These are phyloP conservation scores for Ricordea florida DNA, from an alignment of 92 coral and sea anemone genomes.

Conservation along the genomic window DNA sequence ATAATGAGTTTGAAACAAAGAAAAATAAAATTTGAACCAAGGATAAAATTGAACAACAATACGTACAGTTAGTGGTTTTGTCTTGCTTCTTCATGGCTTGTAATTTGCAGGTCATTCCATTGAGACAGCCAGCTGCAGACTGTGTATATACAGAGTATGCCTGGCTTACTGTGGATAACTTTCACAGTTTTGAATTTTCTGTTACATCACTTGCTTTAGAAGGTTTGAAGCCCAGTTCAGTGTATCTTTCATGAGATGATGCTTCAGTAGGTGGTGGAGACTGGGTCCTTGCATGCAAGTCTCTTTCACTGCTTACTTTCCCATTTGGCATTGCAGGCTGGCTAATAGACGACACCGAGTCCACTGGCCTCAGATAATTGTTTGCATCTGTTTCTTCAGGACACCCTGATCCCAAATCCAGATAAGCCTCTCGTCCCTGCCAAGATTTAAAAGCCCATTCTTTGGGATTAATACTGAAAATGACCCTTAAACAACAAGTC, in stretches of 20 bases:
- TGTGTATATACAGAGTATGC: too few relatives aligned
- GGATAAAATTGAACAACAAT: too few relatives aligned
- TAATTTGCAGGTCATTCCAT: too few relatives aligned
- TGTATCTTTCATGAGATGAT: slow-evolving; percentile 18
- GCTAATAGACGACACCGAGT: background rate
- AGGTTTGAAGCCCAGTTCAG: slow-evolving; percentile 38
- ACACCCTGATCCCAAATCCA: background rate
- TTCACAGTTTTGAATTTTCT: too few relatives aligned
- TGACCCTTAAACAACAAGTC: too few relatives aligned
- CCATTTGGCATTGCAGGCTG: slow-evolving; percentile 3
- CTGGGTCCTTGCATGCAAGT: background rate
- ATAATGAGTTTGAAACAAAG: too few relatives aligned
- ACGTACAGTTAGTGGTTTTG: too few relatives aligned
- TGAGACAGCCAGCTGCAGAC: too few relatives aligned
- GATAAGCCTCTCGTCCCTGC: background rate
- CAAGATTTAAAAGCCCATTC: slow-evolving; percentile 25
- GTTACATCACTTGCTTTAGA: slow-evolving; percentile 6
- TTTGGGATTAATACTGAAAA: background rate
- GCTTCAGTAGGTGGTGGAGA: background rate
- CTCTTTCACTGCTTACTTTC: background rate
- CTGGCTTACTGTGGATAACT: too few relatives aligned
- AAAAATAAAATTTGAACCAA: too few relatives aligned
- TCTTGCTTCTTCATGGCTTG: too few relatives aligned
- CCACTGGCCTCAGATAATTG: slow-evolving; percentile 28
- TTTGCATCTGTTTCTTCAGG: slow-evolving; percentile 21